These are phyloP conservation scores for Tanytarsus gracilentus DNA, from an alignment of 2,888 invertebrate genomes.

Conservation along the genomic window DNA sequence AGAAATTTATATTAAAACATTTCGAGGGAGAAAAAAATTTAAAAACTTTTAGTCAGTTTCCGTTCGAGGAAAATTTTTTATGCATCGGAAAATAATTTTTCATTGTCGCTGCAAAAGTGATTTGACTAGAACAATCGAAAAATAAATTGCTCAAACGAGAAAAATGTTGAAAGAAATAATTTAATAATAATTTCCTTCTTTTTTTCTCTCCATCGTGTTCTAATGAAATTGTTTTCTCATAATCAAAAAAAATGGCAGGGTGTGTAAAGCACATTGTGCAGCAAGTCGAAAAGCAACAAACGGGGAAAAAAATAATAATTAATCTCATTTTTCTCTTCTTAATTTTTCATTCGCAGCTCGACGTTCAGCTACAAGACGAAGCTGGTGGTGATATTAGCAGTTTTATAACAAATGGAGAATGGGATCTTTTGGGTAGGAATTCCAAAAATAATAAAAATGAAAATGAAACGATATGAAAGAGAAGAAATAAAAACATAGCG, in stretches of 20 bases:
- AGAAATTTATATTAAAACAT: too few relatives aligned
- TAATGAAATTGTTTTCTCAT: too few relatives aligned
- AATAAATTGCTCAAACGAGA: too few relatives aligned
- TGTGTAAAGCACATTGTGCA: neutral
- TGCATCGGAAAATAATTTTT: neutral
- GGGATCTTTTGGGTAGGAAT: slow-evolving; percentile 86
- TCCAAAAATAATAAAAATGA: neutral
- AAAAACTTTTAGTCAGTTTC: too few relatives aligned
- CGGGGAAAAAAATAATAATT: slow-evolving; percentile 9
- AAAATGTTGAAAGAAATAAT: too few relatives aligned
- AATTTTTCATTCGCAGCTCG: slow-evolving; percentile 54
- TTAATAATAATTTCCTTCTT: too few relatives aligned
- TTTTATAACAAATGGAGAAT: slow-evolving; percentile 98
- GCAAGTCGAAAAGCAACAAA: slow-evolving; percentile 1
- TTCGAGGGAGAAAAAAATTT: too few relatives aligned
- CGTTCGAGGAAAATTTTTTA: too few relatives aligned
- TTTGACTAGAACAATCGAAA: too few relatives aligned
- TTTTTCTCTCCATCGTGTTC: too few relatives aligned
- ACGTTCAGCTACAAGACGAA: slow-evolving; percentile 88
- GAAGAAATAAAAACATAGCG: neutral
- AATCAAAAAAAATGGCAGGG: neutral
- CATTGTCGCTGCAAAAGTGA: neutral
- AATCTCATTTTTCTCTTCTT: slow-evolving; percentile 1
- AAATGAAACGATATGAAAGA: neutral
- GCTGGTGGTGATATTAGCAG: slow-evolving; percentile 90